Evolutionary conservation across 2,113 vertebrate genomes (phyloP).

Genomic region (Octodon degus): DNA sequence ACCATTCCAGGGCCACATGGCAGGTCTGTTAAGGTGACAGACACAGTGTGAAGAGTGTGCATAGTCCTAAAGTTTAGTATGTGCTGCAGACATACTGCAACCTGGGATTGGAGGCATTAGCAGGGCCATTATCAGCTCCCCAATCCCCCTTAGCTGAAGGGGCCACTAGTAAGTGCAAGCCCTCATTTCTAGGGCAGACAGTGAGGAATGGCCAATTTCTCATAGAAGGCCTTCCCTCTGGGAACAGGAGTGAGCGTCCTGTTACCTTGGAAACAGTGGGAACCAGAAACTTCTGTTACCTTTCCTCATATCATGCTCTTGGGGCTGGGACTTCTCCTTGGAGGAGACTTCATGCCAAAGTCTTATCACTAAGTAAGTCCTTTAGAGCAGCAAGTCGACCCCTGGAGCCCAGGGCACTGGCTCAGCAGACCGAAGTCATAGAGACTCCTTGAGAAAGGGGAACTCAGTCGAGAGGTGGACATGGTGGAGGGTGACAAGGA

Average conservation of each 20-base stretch:
- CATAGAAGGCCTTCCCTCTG: background rate
- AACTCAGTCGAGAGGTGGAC: background rate
- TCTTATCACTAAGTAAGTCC: background rate
- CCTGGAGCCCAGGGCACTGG: background rate
- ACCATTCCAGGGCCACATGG: background rate
- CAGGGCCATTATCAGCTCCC: background rate
- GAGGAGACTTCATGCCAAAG: background rate
- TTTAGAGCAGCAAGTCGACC: background rate
- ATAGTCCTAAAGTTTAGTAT: background rate
- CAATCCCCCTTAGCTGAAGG: background rate
- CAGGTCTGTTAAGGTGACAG: background rate
- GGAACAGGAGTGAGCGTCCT: background rate
- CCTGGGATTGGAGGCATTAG: background rate
- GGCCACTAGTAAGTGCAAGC: background rate
- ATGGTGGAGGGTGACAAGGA: background rate
- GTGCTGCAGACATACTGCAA: background rate
- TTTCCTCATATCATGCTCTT: background rate
- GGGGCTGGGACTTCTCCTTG: background rate
- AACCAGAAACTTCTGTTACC: background rate
- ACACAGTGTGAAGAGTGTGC: background rate
- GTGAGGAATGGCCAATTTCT: background rate
- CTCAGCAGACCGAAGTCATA: background rate
- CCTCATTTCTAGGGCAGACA: background rate
- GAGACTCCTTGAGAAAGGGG: background rate
- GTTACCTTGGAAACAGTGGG: background rate